A percentile compares a stretch with the other conserved stretches of the same genome.
Evolutionary conservation across 2,113 vertebrate genomes (phyloP).

Genomic region (Microcebus murinus): DNA sequence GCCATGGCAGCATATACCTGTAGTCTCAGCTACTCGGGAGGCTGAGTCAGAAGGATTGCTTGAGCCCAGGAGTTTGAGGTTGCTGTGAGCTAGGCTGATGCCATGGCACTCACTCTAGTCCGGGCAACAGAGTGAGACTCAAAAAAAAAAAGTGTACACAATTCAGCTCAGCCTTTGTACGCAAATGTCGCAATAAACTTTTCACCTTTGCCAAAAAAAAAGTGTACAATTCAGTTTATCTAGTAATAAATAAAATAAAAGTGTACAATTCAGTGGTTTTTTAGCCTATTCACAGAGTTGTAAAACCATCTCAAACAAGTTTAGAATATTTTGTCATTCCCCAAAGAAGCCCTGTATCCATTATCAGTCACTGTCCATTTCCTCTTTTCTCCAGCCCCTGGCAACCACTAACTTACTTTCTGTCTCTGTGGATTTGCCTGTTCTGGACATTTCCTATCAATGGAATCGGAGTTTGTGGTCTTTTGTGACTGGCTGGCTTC

Average conservation of each 20-base stretch:
- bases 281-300: neutral
- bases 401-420: neutral
- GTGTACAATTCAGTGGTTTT: neutral
- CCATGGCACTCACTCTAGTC: no score
- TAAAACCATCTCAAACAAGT: neutral
- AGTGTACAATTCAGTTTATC: no score
- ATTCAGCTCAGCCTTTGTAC: no score
- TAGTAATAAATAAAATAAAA: neutral
- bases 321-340: neutral
- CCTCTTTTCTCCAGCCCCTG: neutral
- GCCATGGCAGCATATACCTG: no score
- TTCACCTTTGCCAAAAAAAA: no score
- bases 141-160: no score
- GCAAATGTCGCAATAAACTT: no score
- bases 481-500: neutral
- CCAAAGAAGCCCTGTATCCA: neutral
- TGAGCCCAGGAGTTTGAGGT: no score
- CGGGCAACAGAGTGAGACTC: no score
- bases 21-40: no score
- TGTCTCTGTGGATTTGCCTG: neutral
- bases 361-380: neutral
- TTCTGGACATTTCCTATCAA: neutral
- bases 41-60: no score
- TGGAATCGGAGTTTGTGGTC: neutral
- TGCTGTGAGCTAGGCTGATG: no score